Evolutionary conservation across 2,113 vertebrate species (phyloP), one percentile per base, ranked within the genome.

Genomic region (Stomatorhinus ivindoensis): DNA sequence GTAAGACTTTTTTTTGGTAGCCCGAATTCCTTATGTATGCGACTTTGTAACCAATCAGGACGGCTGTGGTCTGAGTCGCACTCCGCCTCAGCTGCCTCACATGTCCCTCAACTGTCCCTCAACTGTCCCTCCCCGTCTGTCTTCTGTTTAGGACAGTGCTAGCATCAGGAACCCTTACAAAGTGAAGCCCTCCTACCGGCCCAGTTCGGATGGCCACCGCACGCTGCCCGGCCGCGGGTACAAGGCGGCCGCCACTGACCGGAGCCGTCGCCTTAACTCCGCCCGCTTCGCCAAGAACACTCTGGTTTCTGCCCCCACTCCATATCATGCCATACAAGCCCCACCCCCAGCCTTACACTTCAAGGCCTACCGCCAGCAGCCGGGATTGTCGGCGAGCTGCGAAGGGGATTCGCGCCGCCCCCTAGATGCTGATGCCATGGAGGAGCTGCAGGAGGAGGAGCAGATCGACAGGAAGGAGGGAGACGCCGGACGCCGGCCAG

Each of bases 121-220:
- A 65, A 55, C 42, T 91, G 86, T 87, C n/a, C 42, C 39, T 82
- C 53, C 65, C 53, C 17, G 1, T 65, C 35, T 87, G 87, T 86
- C 31, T 89, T 93, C 93, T 91, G 39, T 95, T 85, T 88, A 96
- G 96, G 95, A 96, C 92, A 92, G 91, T 9, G 27, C 89, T 87
- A 82, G 76, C 91, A 73, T 89, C 90, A 53, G 83, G 73, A 89
- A 90, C 92, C 94, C 96, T 51, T 96, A 96, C 91, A 99, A 98
- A 92, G 97, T 99, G 90, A 99, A 98, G 93, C 98, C 98, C 89
- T 95, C 97, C 90, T 99, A 99, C 91, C 96, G 96, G 91, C 96
- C 98, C 11, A 97, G 97, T 31, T 86, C 97, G 0, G 94, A 95
- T 88, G 96, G 96, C 90, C 93, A 96, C 93, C 96, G 96, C 0